Percentiles rank a stretch among this genome's conserved stretches.
These are phyloP conservation scores for Dryas iulia DNA, from an alignment of 1,140 invertebrate species.

Conservation along the genomic window DNA sequence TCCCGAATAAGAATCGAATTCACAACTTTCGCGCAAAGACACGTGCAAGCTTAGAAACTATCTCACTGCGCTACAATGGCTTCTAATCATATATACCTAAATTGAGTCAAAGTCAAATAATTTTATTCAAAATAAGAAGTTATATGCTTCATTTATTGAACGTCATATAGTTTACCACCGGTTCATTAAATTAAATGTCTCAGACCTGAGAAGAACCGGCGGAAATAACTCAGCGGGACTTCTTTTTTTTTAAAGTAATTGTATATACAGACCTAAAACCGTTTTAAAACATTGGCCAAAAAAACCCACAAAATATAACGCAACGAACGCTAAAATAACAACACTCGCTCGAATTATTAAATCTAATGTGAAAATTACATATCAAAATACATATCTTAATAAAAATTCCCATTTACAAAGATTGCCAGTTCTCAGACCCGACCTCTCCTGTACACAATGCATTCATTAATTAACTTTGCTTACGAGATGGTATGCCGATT, in stretches of 20 bases:
- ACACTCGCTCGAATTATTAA: background rate
- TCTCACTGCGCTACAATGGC: too few species aligned
- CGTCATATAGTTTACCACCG: too few species aligned
- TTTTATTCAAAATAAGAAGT: too few species aligned
- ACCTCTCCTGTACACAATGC: conserved; percentile 19
- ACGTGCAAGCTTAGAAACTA: too few species aligned
- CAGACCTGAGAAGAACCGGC: too few species aligned
- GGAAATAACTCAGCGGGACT: too few species aligned
- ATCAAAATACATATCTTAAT: background rate
- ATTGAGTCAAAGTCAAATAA: too few species aligned
- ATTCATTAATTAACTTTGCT: conserved; percentile 12
- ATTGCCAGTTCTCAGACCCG: conserved; percentile 3
- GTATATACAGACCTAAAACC: too few species aligned
- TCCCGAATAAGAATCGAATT: background rate
- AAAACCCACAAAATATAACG: background rate
- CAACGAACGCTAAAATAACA: background rate
- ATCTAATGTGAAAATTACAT: background rate
- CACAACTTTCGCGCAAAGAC: background rate
- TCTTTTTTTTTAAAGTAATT: too few species aligned
- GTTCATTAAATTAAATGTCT: too few species aligned
- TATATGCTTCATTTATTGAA: too few species aligned
- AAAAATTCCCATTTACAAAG: background rate
- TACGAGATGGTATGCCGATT: conserved; percentile 14
- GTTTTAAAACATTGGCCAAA: background rate
- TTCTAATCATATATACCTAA: too few species aligned